Base-by-base conservation (phyloP, 2,888 invertebrate genomes). In the Drosophila bunnanda region DNA sequence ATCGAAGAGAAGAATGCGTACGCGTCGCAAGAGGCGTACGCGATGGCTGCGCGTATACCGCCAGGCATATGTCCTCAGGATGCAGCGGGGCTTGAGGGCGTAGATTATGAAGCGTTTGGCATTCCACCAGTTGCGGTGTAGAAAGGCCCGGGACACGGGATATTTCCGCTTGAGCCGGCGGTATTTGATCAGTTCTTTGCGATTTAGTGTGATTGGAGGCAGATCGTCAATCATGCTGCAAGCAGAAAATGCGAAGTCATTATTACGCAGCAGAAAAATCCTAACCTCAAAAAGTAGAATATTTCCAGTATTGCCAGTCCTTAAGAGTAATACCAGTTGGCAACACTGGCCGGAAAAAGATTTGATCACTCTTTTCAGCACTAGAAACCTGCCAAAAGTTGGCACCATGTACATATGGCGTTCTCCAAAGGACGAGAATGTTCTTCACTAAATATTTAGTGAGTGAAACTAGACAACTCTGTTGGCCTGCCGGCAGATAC, bases 1-100 rank as follows among this genome's bases (percentile, higher is more conserved):
- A 81, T 91, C 91, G 43, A 90, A 91, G 2, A 91, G 75, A 10
- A 90, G 60, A 1, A 87, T 62, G 7, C 90, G 87, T 4, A 81
- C 34, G 4, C 89, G 83, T 4, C 77, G 76, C 2, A 89, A 17
- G 8, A 92, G 76, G 1, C 87, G 53, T 1, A 91, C 76, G 1
- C 88, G 85, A 38, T 79, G 41, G 1, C 59, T 75, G 9, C 46
- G 46, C 8, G 43, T 59, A 36, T 68, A 83, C 1, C 91, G 90
- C 69, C 89, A 78, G 0, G 89, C 87, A 64, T 88, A 85, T 2
- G 59, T 77, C 39, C 89, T 89, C 4, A 91, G 43, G 6, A 91
- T 75, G n/a, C 89, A 83, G 25, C 85, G 90, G 2, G 90, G 89
- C 32, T 65, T 83, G 5, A 89, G 69, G 3, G 91, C 90, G 61